A percentile compares a stretch with the other conserved stretches of the same genome.
These are phyloP conservation scores for Apotomis turbidana DNA, from an alignment of 2,888 invertebrate species.

Conservation along the genomic window DNA sequence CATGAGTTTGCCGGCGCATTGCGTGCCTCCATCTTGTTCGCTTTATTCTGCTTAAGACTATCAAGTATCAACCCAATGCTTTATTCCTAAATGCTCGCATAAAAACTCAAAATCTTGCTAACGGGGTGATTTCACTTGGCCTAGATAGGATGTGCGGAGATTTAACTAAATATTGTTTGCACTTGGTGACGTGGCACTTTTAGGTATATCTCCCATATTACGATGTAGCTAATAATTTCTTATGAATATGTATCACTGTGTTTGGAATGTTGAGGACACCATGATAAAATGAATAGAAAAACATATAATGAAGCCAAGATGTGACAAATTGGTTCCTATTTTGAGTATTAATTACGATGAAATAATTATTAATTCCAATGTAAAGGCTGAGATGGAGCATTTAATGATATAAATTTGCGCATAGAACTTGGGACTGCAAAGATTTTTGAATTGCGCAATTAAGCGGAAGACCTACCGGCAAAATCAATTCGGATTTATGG, in stretches of 20 bases:
- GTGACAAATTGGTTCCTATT: background rate
- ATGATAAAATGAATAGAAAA: background rate
- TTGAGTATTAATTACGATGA: background rate
- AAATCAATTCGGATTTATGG: conserved; percentile 22
- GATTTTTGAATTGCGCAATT: conserved; percentile 36
- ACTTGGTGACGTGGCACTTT: conserved; percentile 5
- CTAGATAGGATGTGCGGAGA: background rate
- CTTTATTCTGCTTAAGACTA: conserved; percentile 45
- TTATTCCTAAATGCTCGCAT: background rate
- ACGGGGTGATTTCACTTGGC: background rate
- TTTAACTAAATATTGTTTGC: background rate
- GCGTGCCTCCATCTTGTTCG: conserved; percentile 69
- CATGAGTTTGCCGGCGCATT: conserved; percentile 58
- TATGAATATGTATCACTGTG: too few species aligned
- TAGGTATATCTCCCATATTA: background rate
- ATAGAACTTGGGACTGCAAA: background rate
- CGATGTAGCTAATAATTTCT: too few species aligned
- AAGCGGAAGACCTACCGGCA: conserved; percentile 30
- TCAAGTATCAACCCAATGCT: conserved; percentile 6
- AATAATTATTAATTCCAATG: background rate
- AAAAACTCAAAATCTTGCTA: background rate
- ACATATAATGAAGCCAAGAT: background rate
- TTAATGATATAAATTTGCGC: background rate
- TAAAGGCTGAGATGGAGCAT: background rate
- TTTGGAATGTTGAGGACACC: too few species aligned